Evolutionary conservation across 2,113 vertebrate species (phyloP).

Genomic region (Phasianus colchicus): DNA sequence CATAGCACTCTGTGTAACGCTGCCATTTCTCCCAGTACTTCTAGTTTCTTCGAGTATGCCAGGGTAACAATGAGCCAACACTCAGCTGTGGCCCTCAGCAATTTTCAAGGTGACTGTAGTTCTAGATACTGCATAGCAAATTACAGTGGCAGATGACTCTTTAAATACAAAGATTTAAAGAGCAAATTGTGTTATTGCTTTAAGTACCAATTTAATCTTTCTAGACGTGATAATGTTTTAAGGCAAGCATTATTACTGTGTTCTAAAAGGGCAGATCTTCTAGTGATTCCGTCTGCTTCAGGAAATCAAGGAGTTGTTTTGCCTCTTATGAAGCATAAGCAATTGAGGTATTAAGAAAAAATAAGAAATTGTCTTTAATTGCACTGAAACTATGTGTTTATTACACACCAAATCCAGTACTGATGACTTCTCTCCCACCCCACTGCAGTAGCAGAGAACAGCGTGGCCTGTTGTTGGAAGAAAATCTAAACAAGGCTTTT

Average conservation of each 20-base stretch:
- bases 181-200: neutral
- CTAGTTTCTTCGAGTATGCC: neutral
- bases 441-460: neutral
- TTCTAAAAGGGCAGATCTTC: conserved; percentile 8
- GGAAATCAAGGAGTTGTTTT: neutral
- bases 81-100: neutral
- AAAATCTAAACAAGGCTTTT: neutral
- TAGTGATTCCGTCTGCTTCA: neutral
- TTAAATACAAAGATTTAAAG: neutral
- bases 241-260: neutral
- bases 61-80: neutral
- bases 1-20: neutral
- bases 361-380: neutral
- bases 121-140: neutral
- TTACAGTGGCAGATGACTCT: neutral
- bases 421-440: neutral
- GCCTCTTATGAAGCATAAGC: neutral
- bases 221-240: neutral
- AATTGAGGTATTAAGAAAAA: neutral
- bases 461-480: neutral
- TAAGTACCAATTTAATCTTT: neutral
- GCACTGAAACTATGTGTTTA: neutral
- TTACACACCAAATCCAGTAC: neutral
- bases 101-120: neutral
- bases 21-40: neutral